A percentile compares a stretch with the other conserved stretches of the same genome.
These are phyloP conservation scores for Napeogenes inachia DNA, from an alignment of 2,888 invertebrate genomes.

Conservation along the genomic window DNA sequence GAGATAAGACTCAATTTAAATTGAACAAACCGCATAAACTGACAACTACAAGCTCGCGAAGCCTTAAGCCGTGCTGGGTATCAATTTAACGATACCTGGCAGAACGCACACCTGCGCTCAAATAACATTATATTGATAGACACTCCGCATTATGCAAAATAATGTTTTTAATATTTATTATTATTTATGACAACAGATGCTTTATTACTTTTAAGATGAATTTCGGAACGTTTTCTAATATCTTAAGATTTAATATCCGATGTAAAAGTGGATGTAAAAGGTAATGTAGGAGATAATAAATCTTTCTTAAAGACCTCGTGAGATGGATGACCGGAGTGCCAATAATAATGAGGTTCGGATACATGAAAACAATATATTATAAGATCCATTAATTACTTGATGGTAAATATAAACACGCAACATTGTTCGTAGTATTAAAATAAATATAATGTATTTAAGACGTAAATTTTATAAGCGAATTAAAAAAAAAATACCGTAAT, in stretches of 20 bases:
- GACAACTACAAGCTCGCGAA: conserved; percentile 18
- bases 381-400: conserved; percentile 11
- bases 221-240: not conserved
- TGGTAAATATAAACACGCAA: not conserved
- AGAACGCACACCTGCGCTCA: conserved; percentile 22
- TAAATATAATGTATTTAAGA: not conserved
- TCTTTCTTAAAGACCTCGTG: conserved; percentile 29
- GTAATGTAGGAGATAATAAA: conserved; percentile 29
- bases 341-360: conserved; percentile 31
- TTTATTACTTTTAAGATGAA: no score
- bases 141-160: no score
- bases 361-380: conserved; percentile 29
- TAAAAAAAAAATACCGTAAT: not conserved
- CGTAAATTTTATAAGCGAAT: not conserved
- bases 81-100: conserved; percentile 26
- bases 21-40: conserved; percentile 12
- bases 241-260: conserved; percentile 13
- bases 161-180: no score
- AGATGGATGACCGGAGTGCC: conserved; percentile 28
- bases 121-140: not conserved
- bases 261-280: conserved; percentile 30
- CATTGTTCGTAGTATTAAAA: not conserved
- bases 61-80: conserved; percentile 18
- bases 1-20: not conserved
- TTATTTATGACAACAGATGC: no score